phyloP scores from a whole-genome alignment of 2,797 vertebrate species.

The Phoxinus dragarum region DNA sequence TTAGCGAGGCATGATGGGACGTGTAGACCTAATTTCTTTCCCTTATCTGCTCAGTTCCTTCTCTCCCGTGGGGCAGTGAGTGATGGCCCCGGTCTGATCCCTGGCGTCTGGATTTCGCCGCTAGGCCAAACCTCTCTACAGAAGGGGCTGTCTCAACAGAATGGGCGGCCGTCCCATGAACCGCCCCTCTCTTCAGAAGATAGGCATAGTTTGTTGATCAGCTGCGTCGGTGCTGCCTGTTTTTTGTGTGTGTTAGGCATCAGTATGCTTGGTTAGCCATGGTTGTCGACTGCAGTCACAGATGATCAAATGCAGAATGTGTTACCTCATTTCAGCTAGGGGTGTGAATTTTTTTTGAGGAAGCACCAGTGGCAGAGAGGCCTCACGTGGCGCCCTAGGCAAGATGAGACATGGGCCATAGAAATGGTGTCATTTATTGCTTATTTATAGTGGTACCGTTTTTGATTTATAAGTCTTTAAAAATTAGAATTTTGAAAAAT shows the following conservation, averaged over 20 bases:
- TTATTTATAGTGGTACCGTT: neutral
- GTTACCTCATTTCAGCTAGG: neutral
- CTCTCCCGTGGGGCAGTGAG: constrained; percentile 17
- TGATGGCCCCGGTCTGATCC: constrained; percentile 28
- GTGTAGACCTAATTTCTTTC: constrained; percentile 51
- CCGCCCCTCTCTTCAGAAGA: constrained; percentile 13
- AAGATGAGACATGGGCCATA: neutral
- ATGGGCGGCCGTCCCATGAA: neutral
- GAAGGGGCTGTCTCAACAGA: constrained; percentile 36
- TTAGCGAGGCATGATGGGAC: constrained; percentile 43
- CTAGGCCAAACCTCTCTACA: constrained; percentile 11
- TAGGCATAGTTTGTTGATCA: neutral
- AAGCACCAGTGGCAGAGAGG: neutral
- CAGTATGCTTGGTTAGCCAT: constrained; percentile 4
- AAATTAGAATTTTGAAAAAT: no score
- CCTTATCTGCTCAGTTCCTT: constrained; percentile 34
- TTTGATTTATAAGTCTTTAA: neutral
- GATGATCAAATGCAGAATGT: constrained; percentile 6
- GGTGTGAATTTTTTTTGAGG: neutral
- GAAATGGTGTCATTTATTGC: neutral
- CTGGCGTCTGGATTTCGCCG: constrained; percentile 26
- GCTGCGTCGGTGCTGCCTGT: constrained; percentile 10
- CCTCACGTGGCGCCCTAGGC: neutral
- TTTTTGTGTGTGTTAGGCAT: neutral
- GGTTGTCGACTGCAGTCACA: neutral